These are phyloP conservation scores for Pheucticus melanocephalus DNA, from an alignment of 2,113 vertebrate genomes.

Conservation along the genomic window DNA sequence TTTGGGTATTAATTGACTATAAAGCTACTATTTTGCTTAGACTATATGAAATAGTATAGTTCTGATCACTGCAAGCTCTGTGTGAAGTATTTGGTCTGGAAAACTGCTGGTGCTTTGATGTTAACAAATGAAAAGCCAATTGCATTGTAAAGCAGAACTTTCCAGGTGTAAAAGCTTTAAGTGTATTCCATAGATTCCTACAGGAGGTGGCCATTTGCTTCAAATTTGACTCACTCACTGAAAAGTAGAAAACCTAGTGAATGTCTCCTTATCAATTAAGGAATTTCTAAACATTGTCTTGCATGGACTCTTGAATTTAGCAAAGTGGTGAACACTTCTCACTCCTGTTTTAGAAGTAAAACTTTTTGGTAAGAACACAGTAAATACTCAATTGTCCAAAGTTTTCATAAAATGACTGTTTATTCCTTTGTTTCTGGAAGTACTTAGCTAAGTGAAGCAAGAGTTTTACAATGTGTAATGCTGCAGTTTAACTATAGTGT, in stretches of 20 bases:
- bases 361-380: background rate
- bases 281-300: background rate
- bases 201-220: background rate
- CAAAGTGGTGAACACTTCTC: background rate
- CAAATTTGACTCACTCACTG: background rate
- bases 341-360: background rate
- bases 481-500: constrained; percentile 47
- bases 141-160: background rate
- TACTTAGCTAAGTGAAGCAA: constrained; percentile 26
- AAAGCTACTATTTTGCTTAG: background rate
- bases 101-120: background rate
- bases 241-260: background rate
- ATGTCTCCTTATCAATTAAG: background rate
- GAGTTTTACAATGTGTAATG: background rate
- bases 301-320: constrained; percentile 11
- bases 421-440: constrained; percentile 9
- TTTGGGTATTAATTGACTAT: background rate
- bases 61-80: background rate
- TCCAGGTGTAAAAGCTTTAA: background rate
- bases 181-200: background rate
- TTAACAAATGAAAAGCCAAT: background rate
- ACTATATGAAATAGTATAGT: background rate
- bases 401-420: background rate
- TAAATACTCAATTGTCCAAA: background rate
- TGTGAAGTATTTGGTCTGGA: background rate